These are phyloP conservation scores for Caenorhabditis wallacei DNA, from an alignment of 2,888 invertebrate species.

Conservation along the genomic window DNA sequence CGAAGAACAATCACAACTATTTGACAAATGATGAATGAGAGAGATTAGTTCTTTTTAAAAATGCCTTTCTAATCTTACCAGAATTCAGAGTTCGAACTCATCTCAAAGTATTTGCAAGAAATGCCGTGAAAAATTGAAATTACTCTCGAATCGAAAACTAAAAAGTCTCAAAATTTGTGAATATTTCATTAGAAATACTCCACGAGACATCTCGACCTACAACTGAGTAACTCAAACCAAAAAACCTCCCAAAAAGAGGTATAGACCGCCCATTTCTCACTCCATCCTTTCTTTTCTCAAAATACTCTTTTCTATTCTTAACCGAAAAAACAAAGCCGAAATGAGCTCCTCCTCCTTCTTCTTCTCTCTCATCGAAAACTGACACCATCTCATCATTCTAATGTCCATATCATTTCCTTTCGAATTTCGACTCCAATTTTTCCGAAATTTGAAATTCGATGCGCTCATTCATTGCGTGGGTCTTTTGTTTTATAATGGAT, in stretches of 20 bases:
- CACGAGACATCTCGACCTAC: background rate
- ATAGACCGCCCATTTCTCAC: slow-evolving; percentile 8
- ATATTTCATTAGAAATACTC: slow-evolving; percentile 1
- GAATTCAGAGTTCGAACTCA: too few species aligned
- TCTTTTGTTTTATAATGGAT: background rate
- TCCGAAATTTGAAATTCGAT: slow-evolving; percentile 50
- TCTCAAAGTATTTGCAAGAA: background rate
- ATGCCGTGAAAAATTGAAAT: slow-evolving; percentile 1
- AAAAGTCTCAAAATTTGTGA: background rate
- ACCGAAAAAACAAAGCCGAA: background rate
- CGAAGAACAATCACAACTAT: background rate
- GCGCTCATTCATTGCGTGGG: slow-evolving; percentile 30
- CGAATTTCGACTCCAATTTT: background rate
- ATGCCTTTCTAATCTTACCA: too few species aligned
- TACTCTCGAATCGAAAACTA: background rate
- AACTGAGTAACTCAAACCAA: background rate
- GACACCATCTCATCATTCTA: slow-evolving; percentile 44
- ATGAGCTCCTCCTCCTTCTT: background rate
- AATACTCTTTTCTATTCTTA: slow-evolving; percentile 15
- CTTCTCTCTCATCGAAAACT: slow-evolving; percentile 37
- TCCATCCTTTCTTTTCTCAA: slow-evolving; percentile 8
- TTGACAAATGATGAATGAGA: background rate
- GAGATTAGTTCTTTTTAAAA: background rate
- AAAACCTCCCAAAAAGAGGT: slow-evolving; percentile 38
- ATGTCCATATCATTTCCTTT: slow-evolving; percentile 43